Base-by-base conservation (phyloP, 2,113 vertebrate genomes). In the Podarcis cretensis region DNA sequence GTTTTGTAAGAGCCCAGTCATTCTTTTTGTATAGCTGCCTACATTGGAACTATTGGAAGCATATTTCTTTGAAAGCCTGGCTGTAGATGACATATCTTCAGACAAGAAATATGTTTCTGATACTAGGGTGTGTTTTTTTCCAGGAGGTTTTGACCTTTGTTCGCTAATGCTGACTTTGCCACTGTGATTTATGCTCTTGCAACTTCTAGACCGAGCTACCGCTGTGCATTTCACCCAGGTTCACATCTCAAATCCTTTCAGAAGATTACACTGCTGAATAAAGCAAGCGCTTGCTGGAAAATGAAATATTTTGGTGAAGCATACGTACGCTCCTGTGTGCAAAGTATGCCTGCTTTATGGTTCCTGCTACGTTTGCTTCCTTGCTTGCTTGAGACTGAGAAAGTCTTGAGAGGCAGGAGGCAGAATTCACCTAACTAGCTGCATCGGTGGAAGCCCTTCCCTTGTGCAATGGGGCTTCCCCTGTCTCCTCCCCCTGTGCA, bases 51-150 rank as follows among this genome's bases (percentile, higher is more conserved):
- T 86, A 69, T 75, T 66, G 79, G 80, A 84, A 89, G 74, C 83
- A 25, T 81, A 73, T 89, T 94, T 92, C 89, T 75, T 81, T 5
- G 74, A 85, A 81, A 94, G 89, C 71, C 18, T 25, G 77, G 79
- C 86, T 94, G 90, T 92, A 95, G 92, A 95, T 88, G 94, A 92
- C 91, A 90, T 90, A 94, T 94, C 90, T 94, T 95, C 91, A 93
- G 43, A 87, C 90, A 84, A 92, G 91, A 93, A 92, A 93, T 87
- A 92, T 87, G 27, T 89, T 89, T 81, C 90, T 86, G 90, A 90
- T 93, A 94, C 48, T 40, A 8, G 21, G 48, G 48, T 54, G 48
- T 54, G 48, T 78, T 35, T n/a, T 48, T 68, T 5, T 14, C 12
- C 74, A 84, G n/a, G 63, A 84, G 43, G 9, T 59, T 78, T 84